Evolutionary conservation across 1,140 invertebrate genomes (phyloP), one percentile per base, ranked within the genome.

Genomic region (Hyles euphorbiae): DNA sequence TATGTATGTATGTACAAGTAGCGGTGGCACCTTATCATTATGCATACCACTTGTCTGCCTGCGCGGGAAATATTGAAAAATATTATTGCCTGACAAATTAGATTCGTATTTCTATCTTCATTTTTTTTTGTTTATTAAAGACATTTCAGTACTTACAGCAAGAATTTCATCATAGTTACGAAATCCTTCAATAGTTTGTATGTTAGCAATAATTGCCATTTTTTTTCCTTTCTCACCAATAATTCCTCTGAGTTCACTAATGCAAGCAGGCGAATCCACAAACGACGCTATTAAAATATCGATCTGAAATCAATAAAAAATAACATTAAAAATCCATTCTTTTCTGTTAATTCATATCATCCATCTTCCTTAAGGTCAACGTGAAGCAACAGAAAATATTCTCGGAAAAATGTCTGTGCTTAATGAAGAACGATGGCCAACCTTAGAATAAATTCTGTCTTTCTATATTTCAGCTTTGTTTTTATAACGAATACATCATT

Each of bases 211-310:
- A 60, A 95, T 93, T 55, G 91, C 89, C 47, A 95, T 94, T 67
- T 94, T 90, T 76, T 93, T 93, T 51, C 95, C 95, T 65, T 93
- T 91, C 60, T 93, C 91, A 4, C 94, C 93, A 68, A 91, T 59
- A 63, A 95, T 89, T 52, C 90, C 67, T 59, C 91, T 89, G 59
- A 96, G 94, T 71, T 94, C 92, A 52, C 83, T 78, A 52, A 96
- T 91, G 50, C 91, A 92, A 48, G 86, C 89, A 60, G 91, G 92
- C 77, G 92, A 91, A 63, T 93, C 89, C 65, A 96, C 94, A 82
- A 96, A 96, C 10, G 95, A 94, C 8, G 95, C 95, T 85, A 96
- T 94, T 50, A 96, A 82, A 88, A 96, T 95, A 76, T 96, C 95
- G 53, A 88, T 65, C 83, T 87, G 63, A 72, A 87, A 68, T 72